These are phyloP conservation scores for Nannobrachium achirus DNA, from an alignment of 2,113 vertebrate species.

Conservation along the genomic window DNA sequence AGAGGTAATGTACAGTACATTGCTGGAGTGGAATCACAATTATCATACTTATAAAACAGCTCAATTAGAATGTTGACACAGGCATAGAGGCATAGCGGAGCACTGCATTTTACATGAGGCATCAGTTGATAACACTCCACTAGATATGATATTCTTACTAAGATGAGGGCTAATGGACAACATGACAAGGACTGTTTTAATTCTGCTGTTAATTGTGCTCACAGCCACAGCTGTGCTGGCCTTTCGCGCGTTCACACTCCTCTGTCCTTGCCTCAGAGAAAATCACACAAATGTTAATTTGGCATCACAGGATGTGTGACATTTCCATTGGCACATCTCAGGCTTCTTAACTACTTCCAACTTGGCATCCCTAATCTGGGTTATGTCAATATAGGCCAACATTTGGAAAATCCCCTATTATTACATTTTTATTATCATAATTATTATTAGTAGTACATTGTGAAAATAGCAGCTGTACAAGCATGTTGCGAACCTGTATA, in stretches of 20 bases:
- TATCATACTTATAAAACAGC: constrained; percentile 28
- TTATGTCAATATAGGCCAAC: too few species aligned
- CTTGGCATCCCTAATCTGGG: too few species aligned
- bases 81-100: not conserved
- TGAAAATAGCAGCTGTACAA: too few species aligned
- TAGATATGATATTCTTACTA: constrained; percentile 20
- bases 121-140: constrained; percentile 36
- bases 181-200: constrained; percentile 30
- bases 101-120: constrained; percentile 28
- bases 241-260: constrained; percentile 59
- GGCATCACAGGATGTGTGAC: constrained; percentile 53
- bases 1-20: constrained; percentile 12
- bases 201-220: constrained; percentile 47
- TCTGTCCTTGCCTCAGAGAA: constrained; percentile 39
- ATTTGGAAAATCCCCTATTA: too few species aligned
- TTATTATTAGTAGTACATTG: too few species aligned
- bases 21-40: constrained; percentile 5
- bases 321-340: constrained; percentile 50
- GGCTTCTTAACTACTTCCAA: constrained; percentile 1
- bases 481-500: too few species aligned
- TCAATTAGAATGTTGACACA: constrained; percentile 13
- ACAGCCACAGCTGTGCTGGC: constrained; percentile 34
- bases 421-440: too few species aligned
- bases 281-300: constrained; percentile 54
- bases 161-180: constrained; percentile 24